Evolutionary conservation across 2,113 vertebrate genomes (phyloP).

Genomic region (Stictonetta naevosa): DNA sequence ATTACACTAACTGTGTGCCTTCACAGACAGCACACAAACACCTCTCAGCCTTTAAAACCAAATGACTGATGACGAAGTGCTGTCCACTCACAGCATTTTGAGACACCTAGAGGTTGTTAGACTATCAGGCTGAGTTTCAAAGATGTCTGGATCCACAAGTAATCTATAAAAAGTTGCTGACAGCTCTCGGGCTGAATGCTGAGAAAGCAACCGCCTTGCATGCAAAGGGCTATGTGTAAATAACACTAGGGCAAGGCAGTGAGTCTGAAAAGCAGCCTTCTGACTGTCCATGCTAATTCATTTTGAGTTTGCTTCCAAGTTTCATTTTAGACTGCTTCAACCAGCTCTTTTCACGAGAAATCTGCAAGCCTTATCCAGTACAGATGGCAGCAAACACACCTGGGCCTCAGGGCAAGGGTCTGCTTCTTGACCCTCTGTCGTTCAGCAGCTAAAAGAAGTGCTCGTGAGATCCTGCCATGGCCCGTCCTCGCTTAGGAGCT

Average conservation of each 20-base stretch:
- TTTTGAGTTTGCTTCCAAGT: background rate
- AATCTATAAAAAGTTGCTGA: background rate
- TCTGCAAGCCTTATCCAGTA: rapidly evolving
- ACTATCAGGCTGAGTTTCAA: background rate
- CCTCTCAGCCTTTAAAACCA: background rate
- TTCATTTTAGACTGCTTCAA: background rate
- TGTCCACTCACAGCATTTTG: rapidly evolving
- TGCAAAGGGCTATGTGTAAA: rapidly evolving
- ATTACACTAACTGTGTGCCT: background rate
- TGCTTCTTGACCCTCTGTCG: background rate
- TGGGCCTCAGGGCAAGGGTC: background rate
- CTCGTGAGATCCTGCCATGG: rapidly evolving
- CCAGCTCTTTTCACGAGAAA: background rate
- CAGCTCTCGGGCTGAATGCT: background rate
- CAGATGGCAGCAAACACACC: background rate
- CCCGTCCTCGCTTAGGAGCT: rapidly evolving
- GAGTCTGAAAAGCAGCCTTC: background rate
- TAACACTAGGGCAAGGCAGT: rapidly evolving
- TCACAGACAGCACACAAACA: background rate
- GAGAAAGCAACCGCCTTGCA: background rate
- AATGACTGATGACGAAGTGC: background rate
- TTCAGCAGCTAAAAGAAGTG: background rate
- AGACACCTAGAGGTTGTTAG: background rate
- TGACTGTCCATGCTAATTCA: rapidly evolving
- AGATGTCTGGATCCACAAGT: background rate